A percentile compares a stretch with the other conserved stretches of the same genome.
These are phyloP conservation scores for Sphyrna mokarran DNA, from an alignment of 2,113 vertebrate species.

Conservation along the genomic window DNA sequence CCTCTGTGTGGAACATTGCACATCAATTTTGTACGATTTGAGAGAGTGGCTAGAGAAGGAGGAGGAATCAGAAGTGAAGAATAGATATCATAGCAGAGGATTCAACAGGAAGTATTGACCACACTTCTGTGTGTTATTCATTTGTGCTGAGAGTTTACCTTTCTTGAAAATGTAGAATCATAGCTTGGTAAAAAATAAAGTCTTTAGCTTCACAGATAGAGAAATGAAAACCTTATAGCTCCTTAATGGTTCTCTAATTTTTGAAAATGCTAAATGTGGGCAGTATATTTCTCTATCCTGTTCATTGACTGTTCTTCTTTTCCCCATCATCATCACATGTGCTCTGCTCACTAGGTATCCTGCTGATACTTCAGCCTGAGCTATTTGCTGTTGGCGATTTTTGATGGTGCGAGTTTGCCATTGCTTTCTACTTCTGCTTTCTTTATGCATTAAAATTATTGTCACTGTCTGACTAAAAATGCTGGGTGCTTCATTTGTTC, in stretches of 20 bases:
- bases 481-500: background rate
- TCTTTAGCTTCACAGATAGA: background rate
- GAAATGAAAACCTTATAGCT: background rate
- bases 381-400: no score
- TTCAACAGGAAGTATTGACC: background rate
- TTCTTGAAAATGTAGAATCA: background rate
- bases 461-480: background rate
- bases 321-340: background rate
- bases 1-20: background rate
- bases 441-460: background rate
- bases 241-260: background rate
- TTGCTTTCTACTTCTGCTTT: background rate
- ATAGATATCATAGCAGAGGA: background rate
- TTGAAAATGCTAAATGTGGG: background rate
- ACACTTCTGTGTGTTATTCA: background rate
- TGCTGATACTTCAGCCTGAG: no score
- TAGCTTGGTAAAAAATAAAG: background rate
- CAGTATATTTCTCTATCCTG: background rate
- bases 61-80: background rate
- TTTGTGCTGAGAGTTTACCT: background rate
- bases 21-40: background rate
- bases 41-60: background rate
- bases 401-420: no score
- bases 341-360: no score
- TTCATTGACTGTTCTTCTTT: background rate